Evolutionary conservation across 2,113 vertebrate genomes (phyloP).

Genomic region (Anoura caudifer): DNA sequence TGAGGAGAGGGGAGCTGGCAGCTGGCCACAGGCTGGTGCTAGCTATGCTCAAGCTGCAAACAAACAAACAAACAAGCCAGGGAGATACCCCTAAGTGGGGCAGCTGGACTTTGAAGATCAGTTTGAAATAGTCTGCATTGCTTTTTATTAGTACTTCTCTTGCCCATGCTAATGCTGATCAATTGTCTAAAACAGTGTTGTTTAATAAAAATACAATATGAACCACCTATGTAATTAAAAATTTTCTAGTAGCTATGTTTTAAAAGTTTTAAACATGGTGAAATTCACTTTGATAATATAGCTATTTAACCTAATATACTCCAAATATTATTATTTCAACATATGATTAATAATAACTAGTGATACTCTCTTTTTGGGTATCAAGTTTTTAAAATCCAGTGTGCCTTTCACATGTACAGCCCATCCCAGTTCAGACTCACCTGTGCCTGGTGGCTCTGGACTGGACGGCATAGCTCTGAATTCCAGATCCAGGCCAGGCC

Average conservation of each 20-base stretch:
- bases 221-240: not conserved
- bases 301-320: not conserved
- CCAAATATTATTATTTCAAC: not conserved
- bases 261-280: not conserved
- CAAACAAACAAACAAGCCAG: not conserved
- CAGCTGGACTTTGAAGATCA: not conserved
- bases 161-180: not conserved
- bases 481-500: not conserved
- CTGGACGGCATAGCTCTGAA: no score
- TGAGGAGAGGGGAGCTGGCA: not conserved
- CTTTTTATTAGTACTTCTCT: not conserved
- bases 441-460: not conserved
- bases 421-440: not conserved
- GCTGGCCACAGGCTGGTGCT: not conserved
- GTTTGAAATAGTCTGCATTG: not conserved
- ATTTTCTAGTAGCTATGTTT: not conserved
- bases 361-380: not conserved
- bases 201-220: not conserved
- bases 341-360: not conserved
- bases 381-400: rapidly evolving
- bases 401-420: not conserved
- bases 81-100: not conserved
- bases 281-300: not conserved
- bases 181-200: not conserved
- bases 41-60: not conserved